Evolutionary conservation across 64 coral and sea anemone species (phyloP), one percentile per base, ranked within the genome.

Genomic region (Stylophora pistillata): DNA sequence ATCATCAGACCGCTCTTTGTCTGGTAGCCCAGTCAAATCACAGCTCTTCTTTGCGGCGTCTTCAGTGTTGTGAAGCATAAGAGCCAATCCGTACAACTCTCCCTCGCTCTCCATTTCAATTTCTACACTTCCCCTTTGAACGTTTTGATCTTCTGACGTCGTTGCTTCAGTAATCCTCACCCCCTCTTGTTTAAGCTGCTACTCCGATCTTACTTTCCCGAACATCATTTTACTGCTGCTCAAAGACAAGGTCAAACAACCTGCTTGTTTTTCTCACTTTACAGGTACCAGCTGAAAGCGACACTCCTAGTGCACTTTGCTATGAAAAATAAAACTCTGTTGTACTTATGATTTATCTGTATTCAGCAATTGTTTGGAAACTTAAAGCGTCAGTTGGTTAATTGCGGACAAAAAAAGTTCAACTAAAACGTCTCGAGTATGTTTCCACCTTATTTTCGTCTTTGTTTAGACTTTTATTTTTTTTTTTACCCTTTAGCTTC

Each of bases 51-150:
- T 60, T 15, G 1, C 34, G 80, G 23, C 33, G n/a, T 84, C 15
- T 37, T 65, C 33, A 17, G 33, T 70, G 23, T 68, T 84, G 0
- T 11, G 61, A 14, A 84, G 80, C 25, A 71, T 70, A 15, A 53
- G 80, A 12, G 80, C 80, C 13, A 84, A 70, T 33, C 80, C 80
- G 27, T 65, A 54, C 61, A 84, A 69, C 13, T 84, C 80, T 64
- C 31, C 56, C 30, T 84, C 62, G 80, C 80, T 84, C 26, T 69
- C 62, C 0, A 23, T 31, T 15, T 68, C 80, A 84, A 54, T 15
- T 1, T 60, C 30, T 55, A 27, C 16, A 18, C 10, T 31, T 25
- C 30, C 30, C 26, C 77, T 79, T 30, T 4, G 9, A 15, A 1
- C 7, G 1, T 30, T 29, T 79, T 60, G 3, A 79, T 10, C 31